Evolutionary conservation across 2,113 vertebrate species (phyloP), one percentile per base, ranked within the genome.

Genomic region (Panthera uncia): DNA sequence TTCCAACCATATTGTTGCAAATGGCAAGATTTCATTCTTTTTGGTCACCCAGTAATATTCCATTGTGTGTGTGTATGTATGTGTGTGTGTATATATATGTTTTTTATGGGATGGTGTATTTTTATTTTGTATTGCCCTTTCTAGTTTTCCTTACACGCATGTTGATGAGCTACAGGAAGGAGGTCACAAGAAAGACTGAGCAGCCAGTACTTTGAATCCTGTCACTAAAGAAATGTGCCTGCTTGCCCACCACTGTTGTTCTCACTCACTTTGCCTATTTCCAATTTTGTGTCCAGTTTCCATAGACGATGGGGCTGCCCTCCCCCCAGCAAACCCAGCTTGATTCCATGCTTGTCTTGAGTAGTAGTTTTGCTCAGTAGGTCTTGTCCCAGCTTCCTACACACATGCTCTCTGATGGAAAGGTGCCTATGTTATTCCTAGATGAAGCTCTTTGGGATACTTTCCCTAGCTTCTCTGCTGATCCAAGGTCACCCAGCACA

Each of bases 241-340:
- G 5, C 10, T 21, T 63, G 31, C 4, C 15, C 8, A 76, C 11
- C 7, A 11, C 19, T 45, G 29, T 9, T 29, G 6, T 76, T 41
- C 25, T 76, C 1, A 4, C 7, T 85, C 13, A 7, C 12, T 33
- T 21, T 84, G 74, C 33, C 3, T 25, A 25, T 74, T 55, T n/a
- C 38, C 5, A 80, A 2, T 65, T 86, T 36, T 68, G 1, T 5
- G 18, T 78, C 25, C 15, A 6, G 2, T 55, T 25, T 89, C 48
- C 52, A 4, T 11, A 12, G 9, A 52, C 5, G 1, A 1, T 41
- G 13, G 13, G 21, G 3, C 6, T 52, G 2, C 16, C 4, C 16
- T 21, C 0, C 2, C 5, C 9, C 25, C 27, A 23, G 10, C 61
- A 41, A 33, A 29, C 13, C 1, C 0, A 23, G 1, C 19, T 33